phyloP scores from a whole-genome alignment of 1,140 invertebrate species.

The Cyphomyrmex costatus region DNA sequence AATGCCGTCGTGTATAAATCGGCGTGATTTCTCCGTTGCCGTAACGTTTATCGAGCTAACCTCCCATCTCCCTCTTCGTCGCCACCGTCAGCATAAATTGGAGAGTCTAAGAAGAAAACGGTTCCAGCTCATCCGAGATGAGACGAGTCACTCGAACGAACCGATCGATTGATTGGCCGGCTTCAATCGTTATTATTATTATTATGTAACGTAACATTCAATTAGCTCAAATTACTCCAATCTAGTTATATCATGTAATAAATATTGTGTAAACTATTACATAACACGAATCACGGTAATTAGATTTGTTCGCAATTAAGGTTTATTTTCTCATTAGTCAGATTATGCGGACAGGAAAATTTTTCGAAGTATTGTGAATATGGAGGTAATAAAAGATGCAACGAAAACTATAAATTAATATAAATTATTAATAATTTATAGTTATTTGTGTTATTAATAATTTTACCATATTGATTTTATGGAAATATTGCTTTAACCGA shows the following conservation, averaged over 20 bases:
- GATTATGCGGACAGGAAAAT: background rate
- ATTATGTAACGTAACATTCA: conserved; percentile 38
- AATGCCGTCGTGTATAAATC: conserved; percentile 55
- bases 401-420: background rate
- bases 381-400: background rate
- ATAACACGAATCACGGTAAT: background rate
- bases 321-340: background rate
- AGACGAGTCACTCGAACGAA: background rate
- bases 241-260: conserved; percentile 29
- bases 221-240: conserved; percentile 1
- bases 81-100: conserved; percentile 39
- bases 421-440: background rate
- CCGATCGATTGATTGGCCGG: conserved; percentile 13
- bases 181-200: conserved; percentile 36
- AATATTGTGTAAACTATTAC: conserved; percentile 25
- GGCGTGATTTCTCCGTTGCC: conserved; percentile 47
- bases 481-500: background rate
- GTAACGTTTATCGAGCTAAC: conserved; percentile 58
- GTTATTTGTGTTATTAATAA: background rate
- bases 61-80: background rate
- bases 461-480: background rate
- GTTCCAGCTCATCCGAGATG: conserved; percentile 11
- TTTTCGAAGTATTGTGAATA: background rate
- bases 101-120: conserved; percentile 37
- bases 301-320: background rate